Conservation (phyloP, 2,797 vertebrate genomes). For the Sandelia bainsii region DNA sequence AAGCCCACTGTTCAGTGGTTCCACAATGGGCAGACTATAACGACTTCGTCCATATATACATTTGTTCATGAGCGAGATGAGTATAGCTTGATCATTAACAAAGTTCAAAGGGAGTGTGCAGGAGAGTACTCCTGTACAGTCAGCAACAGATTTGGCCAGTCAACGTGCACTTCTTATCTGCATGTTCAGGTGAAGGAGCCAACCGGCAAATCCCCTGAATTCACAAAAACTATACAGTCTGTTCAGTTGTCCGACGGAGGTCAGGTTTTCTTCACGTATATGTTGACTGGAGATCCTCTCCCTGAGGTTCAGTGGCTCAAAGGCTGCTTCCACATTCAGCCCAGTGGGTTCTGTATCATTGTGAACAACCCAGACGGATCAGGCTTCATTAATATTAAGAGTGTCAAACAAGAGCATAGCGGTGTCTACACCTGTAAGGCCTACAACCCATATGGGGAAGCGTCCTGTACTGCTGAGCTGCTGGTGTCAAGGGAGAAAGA, state of each 20-base stretch:
- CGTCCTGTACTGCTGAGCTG: constrained; percentile 86
- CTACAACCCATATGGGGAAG: constrained; percentile 84
- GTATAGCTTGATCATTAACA: constrained; percentile 87
- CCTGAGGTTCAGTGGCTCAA: constrained; percentile 88
- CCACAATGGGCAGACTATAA: constrained; percentile 85
- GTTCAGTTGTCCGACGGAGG: constrained; percentile 75
- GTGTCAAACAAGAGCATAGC: constrained; percentile 81
- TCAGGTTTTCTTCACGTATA: constrained; percentile 86
- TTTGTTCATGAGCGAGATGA: constrained; percentile 85
- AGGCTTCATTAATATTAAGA: constrained; percentile 84
- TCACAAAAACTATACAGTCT: constrained; percentile 79
- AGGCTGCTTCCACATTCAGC: constrained; percentile 80
- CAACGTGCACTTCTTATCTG: constrained; percentile 85
- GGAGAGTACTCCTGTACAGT: constrained; percentile 90
- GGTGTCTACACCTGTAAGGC: constrained; percentile 89
- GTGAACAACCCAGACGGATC: constrained; percentile 85
- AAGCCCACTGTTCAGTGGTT: constrained; percentile 89
- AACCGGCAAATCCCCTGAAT: constrained; percentile 81
- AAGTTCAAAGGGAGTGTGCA: constrained; percentile 79
- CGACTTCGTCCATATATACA: constrained; percentile 76
- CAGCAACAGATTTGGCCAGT: constrained; percentile 86
- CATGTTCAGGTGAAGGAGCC: constrained; percentile 78
- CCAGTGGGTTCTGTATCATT: constrained; percentile 72
- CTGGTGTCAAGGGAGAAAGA: constrained; percentile 75
- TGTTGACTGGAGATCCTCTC: constrained; percentile 83